Base-by-base conservation (phyloP, 2,888 invertebrate genomes). In the Drosophila tanythrix region DNA sequence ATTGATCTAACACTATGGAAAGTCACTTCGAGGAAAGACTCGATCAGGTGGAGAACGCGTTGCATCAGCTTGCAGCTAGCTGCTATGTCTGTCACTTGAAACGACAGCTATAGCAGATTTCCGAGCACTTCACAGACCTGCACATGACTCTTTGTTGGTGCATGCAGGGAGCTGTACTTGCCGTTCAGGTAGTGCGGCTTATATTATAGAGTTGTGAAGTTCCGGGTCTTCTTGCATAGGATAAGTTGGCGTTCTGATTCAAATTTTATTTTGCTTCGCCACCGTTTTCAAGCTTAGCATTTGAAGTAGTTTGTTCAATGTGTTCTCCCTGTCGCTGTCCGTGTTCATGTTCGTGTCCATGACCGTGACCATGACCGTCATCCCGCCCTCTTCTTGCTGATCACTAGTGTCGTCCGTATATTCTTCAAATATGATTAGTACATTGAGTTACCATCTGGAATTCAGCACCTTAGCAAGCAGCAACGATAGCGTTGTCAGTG, bases 41-140 rank as follows among this genome's bases (percentile, higher is more conserved):
- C 83, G n/a, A 93, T 78, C 7, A 90, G 72, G 0, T 69, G 21
- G 6, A 91, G 13, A 3, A 93, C 65, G 8, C 82, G 78, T 2
- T 89, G 80, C 5, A 92, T 36, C 18, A 93, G 79, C 15, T 86
- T 75, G 0, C 79, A 60, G 8, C 88, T 69, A 2, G 67, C 63
- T 0, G 93, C 92, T 0, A 88, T 74, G 3, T 68, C 27, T 11
- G 88, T 83, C 2, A 91, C 89, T 25, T 60, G 69, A 0, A 74
- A 38, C 0, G 92, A 92, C 10, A 84, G 81, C 64, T 92, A 92
- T 0, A 93, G 72, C 10, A 93, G 74, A 33, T 88, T 78, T 0
- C 90, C 90, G 1, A 93, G 66, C 0, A 90, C 83, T 60, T 92
- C 92, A 35, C 86, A 88, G 3, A 92, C 68, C 35, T 89, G 85